phyloP scores from a whole-genome alignment of 2,888 invertebrate genomes.

The Lepidonotus clava region DNA sequence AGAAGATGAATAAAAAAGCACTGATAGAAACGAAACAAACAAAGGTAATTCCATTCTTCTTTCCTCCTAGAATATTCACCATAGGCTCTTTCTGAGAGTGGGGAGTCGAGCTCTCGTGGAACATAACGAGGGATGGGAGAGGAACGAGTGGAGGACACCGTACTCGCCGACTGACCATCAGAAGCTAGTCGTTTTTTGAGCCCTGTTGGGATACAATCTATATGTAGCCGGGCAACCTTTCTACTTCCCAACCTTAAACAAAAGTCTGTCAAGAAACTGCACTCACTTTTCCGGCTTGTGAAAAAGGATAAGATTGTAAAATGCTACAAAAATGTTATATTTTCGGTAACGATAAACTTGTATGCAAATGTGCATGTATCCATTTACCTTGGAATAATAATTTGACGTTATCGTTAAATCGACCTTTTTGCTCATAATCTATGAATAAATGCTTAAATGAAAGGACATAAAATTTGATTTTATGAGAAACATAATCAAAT shows the following conservation, averaged over 20 bases:
- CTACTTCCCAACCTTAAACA: not conserved
- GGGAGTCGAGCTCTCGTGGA: slow-evolving; percentile 31
- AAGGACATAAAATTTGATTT: too few species aligned
- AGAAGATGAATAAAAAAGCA: not conserved
- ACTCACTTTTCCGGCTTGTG: too few species aligned
- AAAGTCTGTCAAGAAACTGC: too few species aligned
- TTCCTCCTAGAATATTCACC: slow-evolving; percentile 42
- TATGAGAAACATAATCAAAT: too few species aligned
- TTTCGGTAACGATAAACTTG: too few species aligned
- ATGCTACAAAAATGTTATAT: too few species aligned
- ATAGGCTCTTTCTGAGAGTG: slow-evolving; percentile 32
- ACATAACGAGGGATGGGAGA: slow-evolving; percentile 45
- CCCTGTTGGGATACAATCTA: slow-evolving; percentile 9
- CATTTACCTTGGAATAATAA: too few species aligned
- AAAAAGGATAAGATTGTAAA: too few species aligned
- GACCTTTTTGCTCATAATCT: too few species aligned
- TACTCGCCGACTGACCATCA: not conserved
- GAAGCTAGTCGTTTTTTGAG: slow-evolving; percentile 15
- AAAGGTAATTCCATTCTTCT: not conserved
- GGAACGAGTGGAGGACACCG: slow-evolving; percentile 28
- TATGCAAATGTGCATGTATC: too few species aligned
- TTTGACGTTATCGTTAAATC: too few species aligned
- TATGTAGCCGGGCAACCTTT: not conserved
- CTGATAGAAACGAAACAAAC: not conserved
- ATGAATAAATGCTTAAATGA: too few species aligned